Conservation (phyloP, 2,797 vertebrate species). For the Eidolon dupreanum region DNA sequence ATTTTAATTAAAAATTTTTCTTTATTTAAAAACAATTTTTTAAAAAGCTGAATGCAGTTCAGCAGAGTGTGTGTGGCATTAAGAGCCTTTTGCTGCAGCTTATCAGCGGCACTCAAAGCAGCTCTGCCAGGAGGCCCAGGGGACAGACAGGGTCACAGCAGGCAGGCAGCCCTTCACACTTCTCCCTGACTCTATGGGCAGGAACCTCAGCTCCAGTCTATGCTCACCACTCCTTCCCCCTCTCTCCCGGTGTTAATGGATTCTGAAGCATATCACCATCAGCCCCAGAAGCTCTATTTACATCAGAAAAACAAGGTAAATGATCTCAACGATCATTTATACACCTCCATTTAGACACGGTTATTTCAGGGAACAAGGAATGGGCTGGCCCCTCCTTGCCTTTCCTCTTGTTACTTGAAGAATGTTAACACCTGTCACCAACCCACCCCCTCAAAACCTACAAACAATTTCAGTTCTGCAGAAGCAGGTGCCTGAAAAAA, state of each 20-base stretch:
- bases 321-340: not conserved
- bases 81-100: not conserved
- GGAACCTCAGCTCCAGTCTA: not conserved
- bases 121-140: not conserved
- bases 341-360: not conserved
- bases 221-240: not conserved
- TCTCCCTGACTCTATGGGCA: not conserved
- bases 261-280: not conserved
- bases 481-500: constrained; percentile 62
- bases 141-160: fast-evolving
- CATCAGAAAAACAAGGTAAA: not conserved
- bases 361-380: not conserved
- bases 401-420: not conserved
- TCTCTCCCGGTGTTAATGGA: not conserved
- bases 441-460: not conserved
- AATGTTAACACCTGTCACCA: constrained; percentile 55
- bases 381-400: not conserved
- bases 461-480: constrained; percentile 67
- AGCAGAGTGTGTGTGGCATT: not conserved
- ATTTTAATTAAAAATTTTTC: no score
- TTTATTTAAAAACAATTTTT: no score
- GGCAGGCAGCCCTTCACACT: not conserved
- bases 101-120: not conserved
- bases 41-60: not conserved
- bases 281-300: not conserved